These are phyloP conservation scores for Fopius arisanus DNA, from an alignment of 1,140 invertebrate genomes.

Conservation along the genomic window DNA sequence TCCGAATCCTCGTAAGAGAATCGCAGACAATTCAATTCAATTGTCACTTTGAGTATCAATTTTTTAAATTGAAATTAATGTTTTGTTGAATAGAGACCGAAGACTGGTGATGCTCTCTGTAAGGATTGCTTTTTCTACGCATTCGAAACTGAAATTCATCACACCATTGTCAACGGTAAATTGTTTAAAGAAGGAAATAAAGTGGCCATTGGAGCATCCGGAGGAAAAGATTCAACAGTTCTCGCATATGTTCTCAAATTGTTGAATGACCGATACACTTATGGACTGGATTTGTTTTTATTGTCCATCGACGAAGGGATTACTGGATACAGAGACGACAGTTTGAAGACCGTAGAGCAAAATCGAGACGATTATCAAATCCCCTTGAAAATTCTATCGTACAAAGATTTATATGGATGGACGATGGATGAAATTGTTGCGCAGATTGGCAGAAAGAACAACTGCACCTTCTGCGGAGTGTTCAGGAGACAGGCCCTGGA, in stretches of 20 bases:
- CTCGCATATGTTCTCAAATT: constrained; percentile 91
- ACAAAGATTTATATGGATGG: constrained; percentile 99
- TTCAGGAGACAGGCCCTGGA: constrained; percentile 96
- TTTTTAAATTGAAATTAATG: background rate
- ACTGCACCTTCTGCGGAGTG: constrained; percentile 99
- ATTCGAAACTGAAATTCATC: constrained; percentile 97
- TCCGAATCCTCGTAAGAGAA: no score
- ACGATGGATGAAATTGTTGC: constrained; percentile 99
- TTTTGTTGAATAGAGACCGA: constrained; percentile 73
- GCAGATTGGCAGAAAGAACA: constrained; percentile 95
- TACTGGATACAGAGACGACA: constrained; percentile 96
- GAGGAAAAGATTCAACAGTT: constrained; percentile 99
- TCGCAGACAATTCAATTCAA: no score
- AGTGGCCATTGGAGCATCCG: constrained; percentile 95
- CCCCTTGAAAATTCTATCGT: constrained; percentile 95
- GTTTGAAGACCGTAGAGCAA: constrained; percentile 94
- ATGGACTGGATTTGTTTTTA: constrained; percentile 90
- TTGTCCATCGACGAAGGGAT: constrained; percentile 99
- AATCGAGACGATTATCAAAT: constrained; percentile 94
- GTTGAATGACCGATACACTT: constrained; percentile 91
- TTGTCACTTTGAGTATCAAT: no score
- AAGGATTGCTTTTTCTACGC: constrained; percentile 95
- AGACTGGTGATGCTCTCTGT: constrained; percentile 91
- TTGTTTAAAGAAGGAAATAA: constrained; percentile 88
- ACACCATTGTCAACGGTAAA: constrained; percentile 86